These are phyloP conservation scores for Phylloscopus whistleri DNA, from an alignment of 2,113 vertebrate species.

Conservation along the genomic window DNA sequence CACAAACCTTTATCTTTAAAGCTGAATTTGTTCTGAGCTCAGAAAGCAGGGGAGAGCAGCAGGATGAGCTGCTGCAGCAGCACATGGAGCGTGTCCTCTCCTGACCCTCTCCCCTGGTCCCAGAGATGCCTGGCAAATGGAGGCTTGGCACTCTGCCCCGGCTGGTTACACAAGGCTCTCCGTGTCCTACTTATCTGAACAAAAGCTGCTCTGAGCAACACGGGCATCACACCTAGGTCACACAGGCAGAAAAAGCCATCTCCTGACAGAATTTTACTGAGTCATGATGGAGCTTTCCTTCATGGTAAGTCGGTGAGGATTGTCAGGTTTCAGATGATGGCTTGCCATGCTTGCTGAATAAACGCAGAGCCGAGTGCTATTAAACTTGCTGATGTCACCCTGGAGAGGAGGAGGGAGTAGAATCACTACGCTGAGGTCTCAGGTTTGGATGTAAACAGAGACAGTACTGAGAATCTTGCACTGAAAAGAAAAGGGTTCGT, in stretches of 20 bases:
- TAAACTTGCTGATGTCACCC: neutral
- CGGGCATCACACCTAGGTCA: slow-evolving; percentile 40
- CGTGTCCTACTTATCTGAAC: slow-evolving; percentile 52
- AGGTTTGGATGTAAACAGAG: neutral
- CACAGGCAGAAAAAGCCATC: slow-evolving; percentile 45
- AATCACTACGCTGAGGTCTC: neutral
- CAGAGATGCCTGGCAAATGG: slow-evolving; percentile 54
- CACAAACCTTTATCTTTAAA: neutral
- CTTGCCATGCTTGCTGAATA: neutral
- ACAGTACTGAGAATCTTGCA: neutral
- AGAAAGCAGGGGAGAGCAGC: neutral
- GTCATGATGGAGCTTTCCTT: slow-evolving; percentile 53
- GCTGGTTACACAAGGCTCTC: slow-evolving; percentile 50
- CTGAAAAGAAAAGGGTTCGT: neutral
- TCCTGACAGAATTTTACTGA: slow-evolving; percentile 43
- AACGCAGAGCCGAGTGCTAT: neutral
- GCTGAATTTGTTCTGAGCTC: neutral
- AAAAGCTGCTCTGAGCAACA: slow-evolving; percentile 50
- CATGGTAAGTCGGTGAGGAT: slow-evolving; percentile 58
- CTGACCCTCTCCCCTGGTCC: slow-evolving; percentile 39
- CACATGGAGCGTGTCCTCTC: slow-evolving; percentile 64
- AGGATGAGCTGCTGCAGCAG: slow-evolving; percentile 33
- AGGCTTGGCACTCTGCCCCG: slow-evolving; percentile 65
- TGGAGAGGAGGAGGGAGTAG: neutral
- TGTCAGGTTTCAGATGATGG: slow-evolving; percentile 38